phyloP scores from a whole-genome alignment of 1,140 invertebrate species.

The Heterodera schachtii region DNA sequence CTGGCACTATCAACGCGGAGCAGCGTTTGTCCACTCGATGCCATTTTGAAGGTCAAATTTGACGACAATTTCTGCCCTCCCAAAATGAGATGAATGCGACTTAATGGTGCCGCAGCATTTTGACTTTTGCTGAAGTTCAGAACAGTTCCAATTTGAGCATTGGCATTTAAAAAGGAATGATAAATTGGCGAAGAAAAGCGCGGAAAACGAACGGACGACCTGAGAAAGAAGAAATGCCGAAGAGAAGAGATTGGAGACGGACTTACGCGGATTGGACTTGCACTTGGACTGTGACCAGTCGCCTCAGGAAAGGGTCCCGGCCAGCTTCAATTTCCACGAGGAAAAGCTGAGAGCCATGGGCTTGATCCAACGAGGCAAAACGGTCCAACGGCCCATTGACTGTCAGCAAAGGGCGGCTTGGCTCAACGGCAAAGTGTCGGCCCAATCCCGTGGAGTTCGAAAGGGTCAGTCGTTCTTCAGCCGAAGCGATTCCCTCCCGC shows the following conservation, averaged over 20 bases:
- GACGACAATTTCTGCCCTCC: neutral
- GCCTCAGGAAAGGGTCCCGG: slow-evolving; percentile 22
- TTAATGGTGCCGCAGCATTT: neutral
- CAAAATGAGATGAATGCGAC: neutral
- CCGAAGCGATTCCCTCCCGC: slow-evolving; percentile 38
- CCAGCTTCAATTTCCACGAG: slow-evolving; percentile 46
- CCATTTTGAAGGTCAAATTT: neutral
- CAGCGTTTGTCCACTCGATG: neutral
- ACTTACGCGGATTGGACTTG: slow-evolving; percentile 40
- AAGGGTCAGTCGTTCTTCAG: slow-evolving; percentile 36
- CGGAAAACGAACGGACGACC: slow-evolving; percentile 21
- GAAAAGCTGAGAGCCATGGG: slow-evolving; percentile 15
- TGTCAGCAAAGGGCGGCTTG: slow-evolving; percentile 25
- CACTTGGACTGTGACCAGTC: slow-evolving; percentile 40
- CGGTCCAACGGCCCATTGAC: slow-evolving; percentile 8
- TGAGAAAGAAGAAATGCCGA: slow-evolving; percentile 13
- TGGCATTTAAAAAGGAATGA: slow-evolving; percentile 5
- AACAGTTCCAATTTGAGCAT: slow-evolving; percentile 14
- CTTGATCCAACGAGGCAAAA: neutral
- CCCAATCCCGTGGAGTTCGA: slow-evolving; percentile 29
- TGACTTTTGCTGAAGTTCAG: slow-evolving; percentile 21
- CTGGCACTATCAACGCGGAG: neutral
- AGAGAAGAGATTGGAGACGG: neutral
- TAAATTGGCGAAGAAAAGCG: slow-evolving; percentile 3
- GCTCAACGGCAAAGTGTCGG: slow-evolving; percentile 21